Evolutionary conservation across 2,113 vertebrate species (phyloP), one percentile per base, ranked within the genome.

Genomic region (Oncorhynchus kisutch): DNA sequence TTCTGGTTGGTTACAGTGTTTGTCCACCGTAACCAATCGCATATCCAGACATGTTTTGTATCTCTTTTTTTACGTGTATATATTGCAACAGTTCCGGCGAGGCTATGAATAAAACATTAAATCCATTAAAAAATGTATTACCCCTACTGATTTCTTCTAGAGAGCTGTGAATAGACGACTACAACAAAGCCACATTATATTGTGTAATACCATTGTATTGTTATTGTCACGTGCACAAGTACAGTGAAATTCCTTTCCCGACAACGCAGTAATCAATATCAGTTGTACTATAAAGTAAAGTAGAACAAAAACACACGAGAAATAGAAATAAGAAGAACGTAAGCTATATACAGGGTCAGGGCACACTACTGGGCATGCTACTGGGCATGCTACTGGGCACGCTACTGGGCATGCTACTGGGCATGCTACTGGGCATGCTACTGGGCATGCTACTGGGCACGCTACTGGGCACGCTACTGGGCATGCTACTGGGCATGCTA

Each of bases 81-180:
- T 83, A 76, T 78, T 51, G 29, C 79, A 76, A 75, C 78, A 83
- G 82, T 83, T 87, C 82, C 80, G 84, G 83, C 82, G 81, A 76
- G 81, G 70, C 64, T 82, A 91, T 93, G 90, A 94, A 94, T 94
- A 94, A 94, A 92, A 92, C 88, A 94, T 93, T 84, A 75, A 90
- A 84, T 45, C 39, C 39, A 45, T 89, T 92, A 89, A 91, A 94
- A 94, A 90, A 92, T 92, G 82, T 82, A 92, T 92, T 75, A 84
- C 84, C 76, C 84, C 87, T 88, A 92, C 88, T 89, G 81, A 81
- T 88, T 89, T 11, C 9, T 12, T 2, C 39, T 45, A 45, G 83
- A 76, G 20, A 70, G 70, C 67, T 5, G 51, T 16, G 51, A 48
- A 67, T 13, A 60, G 62, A 9, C 51, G 57, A 9, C 51, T 64